phyloP scores from a whole-genome alignment of 2,888 invertebrate species.

The Pristionchus maxplancki region DNA sequence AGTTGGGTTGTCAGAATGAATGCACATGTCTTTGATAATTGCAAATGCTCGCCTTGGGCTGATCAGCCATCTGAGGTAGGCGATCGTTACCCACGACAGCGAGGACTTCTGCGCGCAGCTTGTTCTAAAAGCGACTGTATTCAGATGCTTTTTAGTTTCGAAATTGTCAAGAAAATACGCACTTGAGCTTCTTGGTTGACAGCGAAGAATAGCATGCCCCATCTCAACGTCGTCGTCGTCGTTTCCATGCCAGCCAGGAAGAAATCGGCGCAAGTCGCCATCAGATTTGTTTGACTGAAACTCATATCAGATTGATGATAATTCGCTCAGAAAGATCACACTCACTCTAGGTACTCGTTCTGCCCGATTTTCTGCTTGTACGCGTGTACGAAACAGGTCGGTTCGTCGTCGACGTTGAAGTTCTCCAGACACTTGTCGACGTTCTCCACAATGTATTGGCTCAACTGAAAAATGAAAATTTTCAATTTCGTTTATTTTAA shows the following conservation, averaged over 20 bases:
- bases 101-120: neutral
- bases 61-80: neutral
- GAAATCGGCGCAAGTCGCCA: neutral
- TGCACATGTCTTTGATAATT: too few species aligned
- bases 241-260: neutral
- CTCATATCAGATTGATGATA: too few species aligned
- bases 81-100: neutral
- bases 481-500: too few species aligned
- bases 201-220: neutral
- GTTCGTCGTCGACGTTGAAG: slow-evolving; percentile 27
- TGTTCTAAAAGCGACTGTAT: neutral
- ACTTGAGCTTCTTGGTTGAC: neutral
- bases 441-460: neutral
- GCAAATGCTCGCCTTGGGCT: neutral
- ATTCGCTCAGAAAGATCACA: neutral
- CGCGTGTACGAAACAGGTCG: slow-evolving; percentile 38
- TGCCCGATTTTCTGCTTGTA: slow-evolving; percentile 7
- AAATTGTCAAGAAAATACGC: too few species aligned
- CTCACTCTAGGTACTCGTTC: slow-evolving; percentile 5
- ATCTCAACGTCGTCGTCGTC: slow-evolving; percentile 21
- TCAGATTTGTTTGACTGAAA: neutral
- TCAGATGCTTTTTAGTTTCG: neutral
- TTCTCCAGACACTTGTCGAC: neutral
- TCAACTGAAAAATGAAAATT: neutral
- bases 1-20: too few species aligned